Evolutionary conservation across 2,888 invertebrate species (phyloP), one percentile per base, ranked within the genome.

Genomic region (Thelaira solivaga): DNA sequence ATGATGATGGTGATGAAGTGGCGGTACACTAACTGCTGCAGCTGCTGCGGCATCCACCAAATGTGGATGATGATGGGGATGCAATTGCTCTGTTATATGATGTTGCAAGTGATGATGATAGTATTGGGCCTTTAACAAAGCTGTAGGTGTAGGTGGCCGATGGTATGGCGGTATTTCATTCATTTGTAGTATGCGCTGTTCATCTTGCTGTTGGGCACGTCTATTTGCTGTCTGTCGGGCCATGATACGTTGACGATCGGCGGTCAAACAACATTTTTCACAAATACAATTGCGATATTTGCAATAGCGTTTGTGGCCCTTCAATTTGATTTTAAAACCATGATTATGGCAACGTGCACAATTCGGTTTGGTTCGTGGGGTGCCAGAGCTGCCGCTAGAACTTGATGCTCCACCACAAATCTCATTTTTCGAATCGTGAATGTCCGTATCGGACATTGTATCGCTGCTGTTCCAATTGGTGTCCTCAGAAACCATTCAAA

Each of bases 291-390:
- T 91, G 80, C 95, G 93, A 90, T 92, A 97, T 85, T 93, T 92
- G 91, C 97, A 98, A 90, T 96, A 96, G 29, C 96, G 92, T 89
- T 97, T 97, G 90, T 97, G 97, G 13, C 96, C 97, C 89, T 96
- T 96, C 81, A 97, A 91, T 88, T 93, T 93, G 82, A 96, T 94
- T 88, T 95, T 95, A 85, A 95, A 91, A n/a, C 94, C 92, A 89
- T 97, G 97, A 90, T 97, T 97, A 76, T 96, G 92, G 89, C 97
- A 97, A 26, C 97, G 93, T 47, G 96, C 96, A 89, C 97, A 97
- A 90, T 96, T 97, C 16, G 97, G 97, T 6, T 96, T 95, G 80
- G 95, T 95, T 74, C 96, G 92, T 13, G 95, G 93, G 51, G 92
- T 91, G 69, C 90, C 89, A 67, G 92, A 91, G 88, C 92, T 90